These are phyloP conservation scores for Gryon sp. DNA, from an alignment of 1,140 invertebrate species.

Conservation along the genomic window DNA sequence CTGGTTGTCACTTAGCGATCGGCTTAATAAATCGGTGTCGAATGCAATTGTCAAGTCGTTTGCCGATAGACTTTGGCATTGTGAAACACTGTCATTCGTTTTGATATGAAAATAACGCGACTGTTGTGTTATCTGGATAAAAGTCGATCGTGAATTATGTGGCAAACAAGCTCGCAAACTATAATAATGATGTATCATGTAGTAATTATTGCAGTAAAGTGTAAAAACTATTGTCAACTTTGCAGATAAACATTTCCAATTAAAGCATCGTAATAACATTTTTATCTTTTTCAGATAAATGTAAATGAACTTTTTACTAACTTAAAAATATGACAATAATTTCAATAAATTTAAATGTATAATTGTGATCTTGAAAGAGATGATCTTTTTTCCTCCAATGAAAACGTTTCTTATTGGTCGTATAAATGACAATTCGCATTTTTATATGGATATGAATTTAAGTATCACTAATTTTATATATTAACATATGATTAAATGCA, in stretches of 20 bases:
- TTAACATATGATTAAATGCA: no score
- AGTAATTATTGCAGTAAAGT: constrained; percentile 29
- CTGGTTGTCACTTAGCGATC: neutral
- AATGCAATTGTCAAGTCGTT: constrained; percentile 11
- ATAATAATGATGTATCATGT: constrained; percentile 36
- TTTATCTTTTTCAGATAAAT: neutral
- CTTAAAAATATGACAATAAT: no score
- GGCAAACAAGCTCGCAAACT: constrained; percentile 33
- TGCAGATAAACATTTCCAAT: constrained; percentile 27
- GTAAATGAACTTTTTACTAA: neutral
- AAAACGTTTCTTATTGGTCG: no score
- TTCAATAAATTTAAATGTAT: no score
- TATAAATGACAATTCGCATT: no score
- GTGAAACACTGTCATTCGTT: constrained; percentile 15
- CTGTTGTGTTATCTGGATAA: constrained; percentile 16
- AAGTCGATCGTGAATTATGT: constrained; percentile 30
- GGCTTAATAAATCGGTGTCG: constrained; percentile 16
- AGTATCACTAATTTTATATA: no score
- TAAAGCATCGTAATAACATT: constrained; percentile 6
- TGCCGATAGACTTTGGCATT: neutral
- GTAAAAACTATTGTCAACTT: constrained; percentile 51
- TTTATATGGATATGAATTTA: no score
- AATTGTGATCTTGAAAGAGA: no score
- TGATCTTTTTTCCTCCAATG: no score
- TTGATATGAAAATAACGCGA: constrained; percentile 43